phyloP scores from a whole-genome alignment of 1,140 invertebrate species.

The Leptopilina clavipes region DNA sequence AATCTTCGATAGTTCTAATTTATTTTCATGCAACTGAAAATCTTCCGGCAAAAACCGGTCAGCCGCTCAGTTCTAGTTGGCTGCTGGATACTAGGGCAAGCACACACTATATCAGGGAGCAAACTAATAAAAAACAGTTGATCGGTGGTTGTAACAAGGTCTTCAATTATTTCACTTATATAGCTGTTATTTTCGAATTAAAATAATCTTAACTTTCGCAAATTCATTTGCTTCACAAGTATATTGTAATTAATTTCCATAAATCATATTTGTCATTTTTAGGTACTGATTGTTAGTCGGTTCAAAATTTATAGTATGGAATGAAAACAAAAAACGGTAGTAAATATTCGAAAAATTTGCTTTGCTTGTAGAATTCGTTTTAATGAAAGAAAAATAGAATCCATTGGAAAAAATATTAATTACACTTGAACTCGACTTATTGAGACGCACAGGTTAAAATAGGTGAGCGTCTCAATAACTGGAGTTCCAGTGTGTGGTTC shows the following conservation, averaged over 20 bases:
- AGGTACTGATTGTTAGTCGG: no score
- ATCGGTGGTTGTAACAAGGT: constrained; percentile 17
- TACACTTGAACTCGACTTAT: no score
- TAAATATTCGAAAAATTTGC: no score
- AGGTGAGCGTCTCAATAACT: no score
- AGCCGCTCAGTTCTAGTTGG: constrained; percentile 21
- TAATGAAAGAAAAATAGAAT: no score
- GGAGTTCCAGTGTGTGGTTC: no score
- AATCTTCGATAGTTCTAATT: constrained; percentile 31
- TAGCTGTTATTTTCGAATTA: constrained; percentile 23
- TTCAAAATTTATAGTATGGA: no score
- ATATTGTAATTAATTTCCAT: neutral
- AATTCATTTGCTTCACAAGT: neutral
- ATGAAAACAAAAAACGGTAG: no score
- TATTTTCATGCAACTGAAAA: constrained; percentile 25
- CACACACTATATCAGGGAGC: constrained; percentile 27
- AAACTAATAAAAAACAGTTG: constrained; percentile 28
- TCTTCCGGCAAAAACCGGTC: constrained; percentile 34
- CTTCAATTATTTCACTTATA: constrained; percentile 16
- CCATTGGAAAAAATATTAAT: no score
- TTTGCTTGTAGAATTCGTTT: no score
- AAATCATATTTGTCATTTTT: no score
- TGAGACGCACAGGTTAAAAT: no score
- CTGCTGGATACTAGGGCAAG: constrained; percentile 30
- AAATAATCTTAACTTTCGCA: constrained; percentile 21